These are phyloP conservation scores for Teleogryllus oceanicus DNA, from an alignment of 2,888 invertebrate genomes.

Conservation along the genomic window DNA sequence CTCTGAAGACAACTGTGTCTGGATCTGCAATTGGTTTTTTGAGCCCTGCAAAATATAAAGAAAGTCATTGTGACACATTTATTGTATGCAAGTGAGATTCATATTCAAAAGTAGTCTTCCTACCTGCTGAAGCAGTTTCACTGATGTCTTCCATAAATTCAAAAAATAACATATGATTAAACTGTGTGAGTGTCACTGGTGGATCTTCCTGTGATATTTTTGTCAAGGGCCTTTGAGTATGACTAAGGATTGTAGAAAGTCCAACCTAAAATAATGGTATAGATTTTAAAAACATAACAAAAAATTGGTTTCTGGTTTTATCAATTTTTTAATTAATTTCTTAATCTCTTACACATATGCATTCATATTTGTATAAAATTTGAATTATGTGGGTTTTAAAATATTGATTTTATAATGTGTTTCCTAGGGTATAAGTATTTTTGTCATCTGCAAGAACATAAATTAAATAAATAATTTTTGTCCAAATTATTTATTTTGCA, in stretches of 20 bases:
- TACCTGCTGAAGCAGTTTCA: background rate
- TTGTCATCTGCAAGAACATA: background rate
- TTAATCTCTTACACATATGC: too few relatives aligned
- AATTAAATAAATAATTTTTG: background rate
- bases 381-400: too few relatives aligned
- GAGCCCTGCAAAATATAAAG: background rate
- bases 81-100: too few relatives aligned
- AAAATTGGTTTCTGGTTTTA: too few relatives aligned
- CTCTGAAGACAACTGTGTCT: background rate
- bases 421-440: background rate
- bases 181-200: background rate
- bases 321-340: too few relatives aligned
- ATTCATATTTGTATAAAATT: too few relatives aligned
- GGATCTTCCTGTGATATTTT: background rate
- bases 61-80: background rate
- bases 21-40: background rate
- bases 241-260: background rate
- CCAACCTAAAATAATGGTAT: background rate
- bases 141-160: background rate
- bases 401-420: too few relatives aligned
- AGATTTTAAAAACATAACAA: too few relatives aligned
- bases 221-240: background rate
- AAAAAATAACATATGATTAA: conserved; percentile 5
- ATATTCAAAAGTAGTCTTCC: background rate
- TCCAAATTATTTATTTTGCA: background rate